Evolutionary conservation across 2,113 vertebrate genomes (phyloP).

Genomic region (Peromyscus polionotus): DNA sequence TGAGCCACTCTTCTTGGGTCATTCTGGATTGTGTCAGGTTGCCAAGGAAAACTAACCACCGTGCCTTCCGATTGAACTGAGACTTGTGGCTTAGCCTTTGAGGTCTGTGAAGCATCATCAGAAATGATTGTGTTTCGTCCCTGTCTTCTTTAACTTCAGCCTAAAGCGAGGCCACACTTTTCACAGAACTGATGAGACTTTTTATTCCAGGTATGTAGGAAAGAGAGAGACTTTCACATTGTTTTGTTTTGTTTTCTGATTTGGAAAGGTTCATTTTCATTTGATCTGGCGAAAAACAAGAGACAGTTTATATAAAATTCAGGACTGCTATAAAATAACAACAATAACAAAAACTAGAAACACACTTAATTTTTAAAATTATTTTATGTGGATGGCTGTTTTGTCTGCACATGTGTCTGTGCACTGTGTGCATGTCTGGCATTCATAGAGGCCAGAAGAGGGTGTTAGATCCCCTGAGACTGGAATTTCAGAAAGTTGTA

Average conservation of each 20-base stretch:
- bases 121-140: neutral
- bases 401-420: neutral
- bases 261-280: neutral
- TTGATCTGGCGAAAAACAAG: neutral
- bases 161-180: neutral
- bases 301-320: neutral
- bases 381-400: neutral
- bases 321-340: neutral
- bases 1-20: neutral
- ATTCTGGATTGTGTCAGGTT: neutral
- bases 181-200: neutral
- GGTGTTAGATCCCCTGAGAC: neutral
- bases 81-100: neutral
- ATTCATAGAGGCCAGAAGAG: neutral
- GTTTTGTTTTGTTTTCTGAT: neutral
- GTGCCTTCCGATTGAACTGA: neutral
- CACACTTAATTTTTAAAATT: neutral
- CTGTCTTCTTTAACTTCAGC: neutral
- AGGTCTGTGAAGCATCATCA: neutral
- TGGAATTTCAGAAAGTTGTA: neutral
- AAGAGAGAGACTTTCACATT: neutral
- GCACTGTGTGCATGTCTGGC: neutral
- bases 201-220: neutral
- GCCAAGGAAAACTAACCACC: neutral
- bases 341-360: neutral